These are phyloP conservation scores for Napeogenes inachia DNA, from an alignment of 2,888 invertebrate genomes.

Conservation along the genomic window DNA sequence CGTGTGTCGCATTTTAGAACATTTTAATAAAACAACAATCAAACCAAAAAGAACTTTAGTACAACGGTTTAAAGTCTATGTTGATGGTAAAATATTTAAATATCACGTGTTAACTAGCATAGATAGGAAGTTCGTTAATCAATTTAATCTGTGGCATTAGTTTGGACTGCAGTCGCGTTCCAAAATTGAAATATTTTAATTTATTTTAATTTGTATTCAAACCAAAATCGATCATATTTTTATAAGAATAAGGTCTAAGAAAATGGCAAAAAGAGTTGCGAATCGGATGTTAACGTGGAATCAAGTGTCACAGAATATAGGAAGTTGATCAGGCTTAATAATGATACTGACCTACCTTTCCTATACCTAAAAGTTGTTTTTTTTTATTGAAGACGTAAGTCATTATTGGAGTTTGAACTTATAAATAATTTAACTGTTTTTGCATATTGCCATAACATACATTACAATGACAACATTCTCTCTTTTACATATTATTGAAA, in stretches of 20 bases:
- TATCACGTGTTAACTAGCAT: conserved; percentile 11
- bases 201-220: not conserved
- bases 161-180: conserved; percentile 17
- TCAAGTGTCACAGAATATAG: too few species aligned
- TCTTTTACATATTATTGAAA: too few species aligned
- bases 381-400: not conserved
- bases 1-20: not conserved
- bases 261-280: too few species aligned
- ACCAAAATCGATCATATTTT: too few species aligned
- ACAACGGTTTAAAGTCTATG: not conserved
- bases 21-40: not conserved
- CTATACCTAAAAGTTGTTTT: not conserved
- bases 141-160: conserved; percentile 19
- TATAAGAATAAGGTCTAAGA: too few species aligned
- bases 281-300: too few species aligned
- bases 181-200: conserved; percentile 12
- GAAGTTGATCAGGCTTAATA: too few species aligned
- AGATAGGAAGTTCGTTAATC: conserved; percentile 19
- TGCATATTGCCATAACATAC: too few species aligned
- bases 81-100: conserved; percentile 11
- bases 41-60: conserved; percentile 14
- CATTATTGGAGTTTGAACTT: too few species aligned
- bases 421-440: too few species aligned
- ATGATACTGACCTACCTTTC: too few species aligned
- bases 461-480: too few species aligned